Conservation (phyloP, 2,797 vertebrate genomes). For the Coregonus suidteri region DNA sequence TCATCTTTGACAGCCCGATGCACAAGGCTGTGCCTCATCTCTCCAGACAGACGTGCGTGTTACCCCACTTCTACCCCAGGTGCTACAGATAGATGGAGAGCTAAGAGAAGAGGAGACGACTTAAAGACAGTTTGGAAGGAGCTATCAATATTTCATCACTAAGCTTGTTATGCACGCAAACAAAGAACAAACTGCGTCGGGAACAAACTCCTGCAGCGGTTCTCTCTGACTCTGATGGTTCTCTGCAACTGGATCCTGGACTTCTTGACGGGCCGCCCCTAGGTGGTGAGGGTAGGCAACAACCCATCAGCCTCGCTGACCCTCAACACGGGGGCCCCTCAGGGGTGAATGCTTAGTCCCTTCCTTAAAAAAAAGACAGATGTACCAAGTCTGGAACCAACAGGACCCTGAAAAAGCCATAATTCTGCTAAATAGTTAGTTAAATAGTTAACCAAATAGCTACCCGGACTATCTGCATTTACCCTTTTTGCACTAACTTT, state of each 20-base stretch:
- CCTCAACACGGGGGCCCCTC: no score
- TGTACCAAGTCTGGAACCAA: no score
- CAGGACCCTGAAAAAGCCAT: no score
- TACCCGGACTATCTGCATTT: no score
- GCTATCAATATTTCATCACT: conserved; percentile 60
- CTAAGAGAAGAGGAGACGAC: conserved; percentile 51
- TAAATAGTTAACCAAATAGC: no score
- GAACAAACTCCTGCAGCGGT: conserved; percentile 48
- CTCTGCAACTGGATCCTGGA: neutral
- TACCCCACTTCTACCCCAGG: conserved; percentile 53
- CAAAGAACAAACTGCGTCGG: conserved; percentile 41
- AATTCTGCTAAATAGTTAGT: no score
- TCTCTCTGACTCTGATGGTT: conserved; percentile 32
- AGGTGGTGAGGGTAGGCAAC: no score
- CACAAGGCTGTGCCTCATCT: conserved; percentile 48
- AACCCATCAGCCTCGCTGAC: no score
- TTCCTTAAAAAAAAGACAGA: no score
- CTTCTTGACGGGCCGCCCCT: no score
- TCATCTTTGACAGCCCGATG: conserved; percentile 49
- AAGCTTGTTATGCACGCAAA: conserved; percentile 50
- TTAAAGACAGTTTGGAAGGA: conserved; percentile 58
- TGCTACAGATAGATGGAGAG: conserved; percentile 55
- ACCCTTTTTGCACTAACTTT: no score
- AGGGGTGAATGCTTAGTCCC: no score
- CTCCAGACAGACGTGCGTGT: conserved; percentile 32